Base-by-base conservation (phyloP, 2,113 vertebrate genomes). In the Prolemur simus region DNA sequence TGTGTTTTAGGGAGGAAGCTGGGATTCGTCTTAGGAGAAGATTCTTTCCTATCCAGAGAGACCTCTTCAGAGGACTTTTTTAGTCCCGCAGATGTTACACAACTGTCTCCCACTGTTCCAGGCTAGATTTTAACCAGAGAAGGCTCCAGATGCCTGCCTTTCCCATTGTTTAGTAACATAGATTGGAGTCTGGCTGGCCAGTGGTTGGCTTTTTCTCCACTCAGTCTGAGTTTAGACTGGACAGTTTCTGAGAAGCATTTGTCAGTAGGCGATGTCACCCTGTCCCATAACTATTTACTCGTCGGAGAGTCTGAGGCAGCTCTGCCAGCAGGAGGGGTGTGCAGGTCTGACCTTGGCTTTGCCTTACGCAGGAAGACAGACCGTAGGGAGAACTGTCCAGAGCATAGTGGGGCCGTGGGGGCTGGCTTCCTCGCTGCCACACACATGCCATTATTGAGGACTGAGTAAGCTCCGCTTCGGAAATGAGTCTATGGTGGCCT, bases 391-490 rank as follows among this genome's bases (percentile, higher is more conserved):
- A 66, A 2, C 29, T 12, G 25, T 27, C 25, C 27, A 2, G 29
- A 10, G 32, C 0, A 2, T 25, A 32, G 12, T 34, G 5, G 32
- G 45, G 27, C 39, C 34, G 0, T 64, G 77, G 69, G 37, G 49
- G 4, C 74, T 4, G 13, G 60, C 25, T 29, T 25, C 25, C 25
- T 5, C 18, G 0, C 34, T 45, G 52, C 12, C 32, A 56, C 23
- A 0, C 10, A 0, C 10, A 1, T 0, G 83, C 54, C n/a, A 0
- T 10, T 2, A 4, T 5, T 3, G 47, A 37, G 14, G 17, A 9
- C 74, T 3, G 29, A 87, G 81, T 64, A 32, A 76, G 47, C 10
- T n/a, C 45, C 0, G 1, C 10, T n/a, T 52, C 0, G 1, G 82
- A 34, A 42, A 1, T 47, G n/a, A 82, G 11, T 5, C 9, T 1